phyloP scores from a whole-genome alignment of 1,140 invertebrate species.

The Formica selysi region DNA sequence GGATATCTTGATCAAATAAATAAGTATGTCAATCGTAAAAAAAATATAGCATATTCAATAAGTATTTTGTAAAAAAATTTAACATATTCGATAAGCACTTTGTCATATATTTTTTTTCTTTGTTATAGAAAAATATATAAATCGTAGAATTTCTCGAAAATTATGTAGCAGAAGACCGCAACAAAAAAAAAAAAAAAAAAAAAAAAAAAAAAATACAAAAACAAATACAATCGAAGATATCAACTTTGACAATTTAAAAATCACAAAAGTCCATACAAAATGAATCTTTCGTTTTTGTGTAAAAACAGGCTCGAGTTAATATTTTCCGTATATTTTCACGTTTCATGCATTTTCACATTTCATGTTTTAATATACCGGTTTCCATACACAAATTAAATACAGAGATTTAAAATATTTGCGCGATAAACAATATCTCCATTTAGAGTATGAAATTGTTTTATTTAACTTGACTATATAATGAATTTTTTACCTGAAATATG shows the following conservation, averaged over 20 bases:
- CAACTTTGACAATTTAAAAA: background rate
- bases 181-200: background rate
- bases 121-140: background rate
- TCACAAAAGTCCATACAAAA: conserved; percentile 28
- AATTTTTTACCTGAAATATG: conserved; percentile 4
- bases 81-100: background rate
- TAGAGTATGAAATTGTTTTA: conserved; percentile 41
- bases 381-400: conserved; percentile 43
- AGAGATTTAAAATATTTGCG: conserved; percentile 43
- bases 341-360: conserved; percentile 12
- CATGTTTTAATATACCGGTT: conserved; percentile 30
- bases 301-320: background rate
- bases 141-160: conserved; percentile 14
- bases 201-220: background rate
- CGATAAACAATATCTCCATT: conserved; percentile 24
- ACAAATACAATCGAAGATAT: conserved; percentile 15
- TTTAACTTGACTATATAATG: conserved; percentile 45
- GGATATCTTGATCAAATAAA: background rate
- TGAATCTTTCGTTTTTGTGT: background rate
- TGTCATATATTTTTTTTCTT: conserved; percentile 14
- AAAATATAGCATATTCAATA: background rate
- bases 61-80: background rate
- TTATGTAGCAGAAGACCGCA: background rate
- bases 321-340: background rate
- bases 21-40: background rate